A percentile compares a stretch with the other conserved stretches of the same genome.
phyloP scores from a whole-genome alignment of 2,113 vertebrate genomes.

The Poecilia latipinna region DNA sequence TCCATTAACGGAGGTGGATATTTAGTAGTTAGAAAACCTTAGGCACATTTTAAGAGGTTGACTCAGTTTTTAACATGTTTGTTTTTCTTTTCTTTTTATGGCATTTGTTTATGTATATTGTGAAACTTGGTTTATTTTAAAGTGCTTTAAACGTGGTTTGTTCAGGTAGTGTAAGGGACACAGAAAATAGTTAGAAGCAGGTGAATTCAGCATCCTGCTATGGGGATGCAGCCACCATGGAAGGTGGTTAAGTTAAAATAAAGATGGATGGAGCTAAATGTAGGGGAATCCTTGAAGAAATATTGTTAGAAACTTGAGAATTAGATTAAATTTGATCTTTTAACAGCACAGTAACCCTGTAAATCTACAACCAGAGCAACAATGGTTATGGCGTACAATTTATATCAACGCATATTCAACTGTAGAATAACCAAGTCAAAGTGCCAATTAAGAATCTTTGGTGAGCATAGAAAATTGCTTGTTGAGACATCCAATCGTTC shows the following conservation, averaged over 20 bases:
- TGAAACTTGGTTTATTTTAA: too few species aligned
- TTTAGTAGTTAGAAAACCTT: neutral
- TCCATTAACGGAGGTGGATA: neutral
- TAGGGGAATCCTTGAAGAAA: neutral
- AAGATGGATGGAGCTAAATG: neutral
- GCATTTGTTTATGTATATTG: too few species aligned
- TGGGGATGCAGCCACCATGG: neutral
- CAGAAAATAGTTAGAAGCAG: too few species aligned
- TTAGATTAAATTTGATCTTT: neutral
- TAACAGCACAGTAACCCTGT: neutral
- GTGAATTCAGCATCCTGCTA: neutral
- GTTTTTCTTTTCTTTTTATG: too few species aligned
- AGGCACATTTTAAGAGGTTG: too few species aligned
- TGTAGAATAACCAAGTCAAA: neutral
- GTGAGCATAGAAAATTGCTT: neutral
- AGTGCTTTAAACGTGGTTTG: too few species aligned
- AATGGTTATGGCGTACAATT: neutral
- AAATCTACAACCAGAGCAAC: neutral
- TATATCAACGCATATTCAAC: neutral
- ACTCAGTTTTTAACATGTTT: too few species aligned
- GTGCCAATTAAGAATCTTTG: neutral
- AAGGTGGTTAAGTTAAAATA: neutral
- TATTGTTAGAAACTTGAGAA: neutral
- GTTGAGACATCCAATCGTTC: too few species aligned
- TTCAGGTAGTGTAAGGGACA: too few species aligned